phyloP scores from a whole-genome alignment of 1,140 invertebrate genomes.

The Drosophila navojoa region DNA sequence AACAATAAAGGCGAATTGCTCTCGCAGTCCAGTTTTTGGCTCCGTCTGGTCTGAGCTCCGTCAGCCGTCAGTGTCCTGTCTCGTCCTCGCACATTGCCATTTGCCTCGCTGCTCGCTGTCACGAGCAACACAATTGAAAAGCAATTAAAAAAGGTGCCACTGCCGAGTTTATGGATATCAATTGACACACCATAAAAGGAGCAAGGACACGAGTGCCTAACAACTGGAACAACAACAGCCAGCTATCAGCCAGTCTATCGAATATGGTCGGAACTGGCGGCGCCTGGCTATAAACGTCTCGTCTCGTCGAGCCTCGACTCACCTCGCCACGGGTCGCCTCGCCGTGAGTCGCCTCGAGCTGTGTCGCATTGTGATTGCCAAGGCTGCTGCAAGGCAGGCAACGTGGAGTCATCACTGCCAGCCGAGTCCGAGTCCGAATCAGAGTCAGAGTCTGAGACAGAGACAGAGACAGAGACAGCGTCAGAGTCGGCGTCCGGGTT shows the following conservation, averaged over 20 bases:
- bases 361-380: slow-evolving; percentile 51
- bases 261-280: slow-evolving; percentile 56
- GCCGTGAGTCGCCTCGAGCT: neutral
- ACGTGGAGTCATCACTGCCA: slow-evolving; percentile 70
- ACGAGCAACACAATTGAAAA: slow-evolving; percentile 39
- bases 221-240: slow-evolving; percentile 10
- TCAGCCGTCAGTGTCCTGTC: slow-evolving; percentile 42
- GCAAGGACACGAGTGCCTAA: slow-evolving; percentile 48
- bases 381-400: slow-evolving; percentile 59
- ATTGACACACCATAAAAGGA: slow-evolving; percentile 64
- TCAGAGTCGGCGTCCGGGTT: slow-evolving; percentile 27
- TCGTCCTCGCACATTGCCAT: slow-evolving; percentile 68
- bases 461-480: slow-evolving; percentile 15
- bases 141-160: slow-evolving; percentile 60
- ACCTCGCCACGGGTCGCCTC: neutral
- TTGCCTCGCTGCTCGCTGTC: slow-evolving; percentile 24
- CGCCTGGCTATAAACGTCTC: slow-evolving; percentile 30
- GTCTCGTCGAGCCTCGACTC: neutral
- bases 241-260: slow-evolving; percentile 28
- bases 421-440: slow-evolving; percentile 48
- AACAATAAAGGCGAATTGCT: slow-evolving; percentile 43
- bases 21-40: slow-evolving; percentile 15
- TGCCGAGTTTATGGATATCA: slow-evolving; percentile 69
- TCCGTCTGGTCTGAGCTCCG: slow-evolving; percentile 48
- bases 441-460: slow-evolving; percentile 13